phyloP scores from a whole-genome alignment of 2,888 invertebrate genomes.

The Horisme vitalbata region DNA sequence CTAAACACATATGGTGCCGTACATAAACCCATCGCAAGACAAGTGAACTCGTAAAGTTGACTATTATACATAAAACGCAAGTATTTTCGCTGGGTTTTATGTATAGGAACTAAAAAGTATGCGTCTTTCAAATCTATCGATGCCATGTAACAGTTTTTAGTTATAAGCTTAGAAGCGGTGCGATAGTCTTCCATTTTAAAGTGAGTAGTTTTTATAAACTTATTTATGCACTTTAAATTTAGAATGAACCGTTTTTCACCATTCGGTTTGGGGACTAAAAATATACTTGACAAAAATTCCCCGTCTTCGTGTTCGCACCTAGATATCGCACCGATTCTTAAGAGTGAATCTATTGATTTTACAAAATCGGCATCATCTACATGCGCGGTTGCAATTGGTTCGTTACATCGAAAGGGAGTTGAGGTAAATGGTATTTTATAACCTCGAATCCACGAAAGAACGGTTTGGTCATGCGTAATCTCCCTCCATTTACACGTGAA shows the following conservation, averaged over 20 bases:
- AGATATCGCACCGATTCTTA: too few relatives aligned
- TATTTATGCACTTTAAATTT: slow-evolving; percentile 4
- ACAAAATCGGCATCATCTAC: too few relatives aligned
- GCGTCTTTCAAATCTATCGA: slow-evolving; percentile 1
- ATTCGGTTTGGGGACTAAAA: slow-evolving; percentile 2
- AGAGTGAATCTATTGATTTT: too few relatives aligned
- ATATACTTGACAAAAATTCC: not conserved
- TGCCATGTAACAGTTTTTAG: not conserved
- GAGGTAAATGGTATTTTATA: too few relatives aligned
- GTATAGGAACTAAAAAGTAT: too few relatives aligned
- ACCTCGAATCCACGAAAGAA: too few relatives aligned
- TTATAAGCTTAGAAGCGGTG: slow-evolving; percentile 1
- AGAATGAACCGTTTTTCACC: not conserved
- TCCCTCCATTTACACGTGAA: too few relatives aligned
- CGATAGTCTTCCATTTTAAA: slow-evolving; percentile 17
- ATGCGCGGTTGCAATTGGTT: too few relatives aligned
- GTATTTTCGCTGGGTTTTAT: not conserved
- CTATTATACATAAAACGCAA: not conserved
- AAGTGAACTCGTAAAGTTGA: not conserved
- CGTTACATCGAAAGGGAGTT: too few relatives aligned
- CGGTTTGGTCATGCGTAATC: too few relatives aligned
- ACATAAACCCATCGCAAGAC: not conserved
- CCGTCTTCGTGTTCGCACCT: too few relatives aligned
- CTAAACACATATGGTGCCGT: not conserved
- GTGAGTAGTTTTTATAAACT: slow-evolving; percentile 1